Conservation (phyloP, 2,113 vertebrate species). For the Parotia lawesii region DNA sequence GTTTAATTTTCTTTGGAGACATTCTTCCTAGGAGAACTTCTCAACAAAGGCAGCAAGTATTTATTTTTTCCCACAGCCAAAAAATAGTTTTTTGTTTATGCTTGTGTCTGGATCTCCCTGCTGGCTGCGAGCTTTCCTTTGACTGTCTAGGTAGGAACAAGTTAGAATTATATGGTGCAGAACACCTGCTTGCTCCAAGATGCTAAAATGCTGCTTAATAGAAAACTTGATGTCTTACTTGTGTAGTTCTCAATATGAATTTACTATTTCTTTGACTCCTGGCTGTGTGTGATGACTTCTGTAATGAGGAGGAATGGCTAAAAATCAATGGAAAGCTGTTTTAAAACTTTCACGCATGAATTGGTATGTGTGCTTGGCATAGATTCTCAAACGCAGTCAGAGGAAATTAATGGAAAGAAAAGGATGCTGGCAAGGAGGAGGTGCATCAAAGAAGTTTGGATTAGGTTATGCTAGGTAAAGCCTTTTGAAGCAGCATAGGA, state of each 20-base stretch:
- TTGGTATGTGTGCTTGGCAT: slow-evolving; percentile 11
- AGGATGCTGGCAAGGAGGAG: background rate
- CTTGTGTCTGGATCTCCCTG: background rate
- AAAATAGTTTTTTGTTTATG: background rate
- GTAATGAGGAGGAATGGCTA: slow-evolving; percentile 29
- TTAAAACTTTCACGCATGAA: slow-evolving; percentile 1
- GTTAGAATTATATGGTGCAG: background rate
- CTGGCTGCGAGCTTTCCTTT: background rate
- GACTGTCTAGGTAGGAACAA: background rate
- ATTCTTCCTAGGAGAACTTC: background rate
- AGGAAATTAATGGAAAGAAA: slow-evolving; percentile 27
- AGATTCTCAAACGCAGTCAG: background rate
- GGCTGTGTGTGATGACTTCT: slow-evolving; percentile 14
- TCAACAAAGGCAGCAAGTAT: background rate
- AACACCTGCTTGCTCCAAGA: background rate
- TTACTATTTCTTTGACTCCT: slow-evolving; percentile 4
- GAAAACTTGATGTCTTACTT: slow-evolving; percentile 24
- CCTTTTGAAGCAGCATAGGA: background rate
- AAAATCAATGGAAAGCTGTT: slow-evolving; percentile 46
- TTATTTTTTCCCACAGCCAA: background rate
- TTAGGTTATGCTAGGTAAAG: background rate
- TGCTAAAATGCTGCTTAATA: slow-evolving; percentile 11
- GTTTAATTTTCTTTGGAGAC: background rate
- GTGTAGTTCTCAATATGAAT: slow-evolving; percentile 6
- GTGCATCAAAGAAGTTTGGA: background rate